Evolutionary conservation across 1,140 invertebrate genomes (phyloP), one percentile per base, ranked within the genome.

Genomic region (Adelges cooleyi): DNA sequence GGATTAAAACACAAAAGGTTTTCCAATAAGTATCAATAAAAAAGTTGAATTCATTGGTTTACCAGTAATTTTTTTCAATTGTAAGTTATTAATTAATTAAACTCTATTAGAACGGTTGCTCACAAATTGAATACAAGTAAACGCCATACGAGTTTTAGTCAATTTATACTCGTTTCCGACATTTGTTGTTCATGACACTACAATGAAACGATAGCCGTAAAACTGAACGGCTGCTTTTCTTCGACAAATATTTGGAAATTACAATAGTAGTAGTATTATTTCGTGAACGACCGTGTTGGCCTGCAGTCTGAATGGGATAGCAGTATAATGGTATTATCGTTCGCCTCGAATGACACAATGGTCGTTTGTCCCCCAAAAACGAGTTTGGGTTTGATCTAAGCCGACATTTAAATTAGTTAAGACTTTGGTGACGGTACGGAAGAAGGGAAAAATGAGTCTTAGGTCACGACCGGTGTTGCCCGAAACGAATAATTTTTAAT

Each of bases 401-500:
- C 56, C 42, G 56, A 62, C 23, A 62, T 62, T 62, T 48, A 48
- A 46, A 33, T 62, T 48, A 62, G 27, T 62, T 27, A 46, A 48
- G 42, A 48, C 42, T 62, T 62, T 62, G 25, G 56, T 18, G 42
- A 44, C 20, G 23, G 33, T 38, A 22, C 40, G 23, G n/a, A n/a
- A 44, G 54, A 42, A 40, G 22, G 42, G 42, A 42, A 29, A 62
- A 53, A 62, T 46, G 44, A 46, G 42, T 48, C 42, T 62, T 62
- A 62, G 56, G 56, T 62, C 56, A 62, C 38, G 56, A 62, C 56
- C 42, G 42, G 11, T 42, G 13, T n/a, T 59, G 23, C 54, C 40
- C 9, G 54, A 59, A 56, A 48, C 56, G 25, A 62, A 62, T 62
- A 48, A 62, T 48, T 62, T 62, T 62, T 48, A 62, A 62, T 48